Evolutionary conservation across 2,888 invertebrate genomes (phyloP), one percentile per base, ranked within the genome.

Genomic region (Encarsia formosa): DNA sequence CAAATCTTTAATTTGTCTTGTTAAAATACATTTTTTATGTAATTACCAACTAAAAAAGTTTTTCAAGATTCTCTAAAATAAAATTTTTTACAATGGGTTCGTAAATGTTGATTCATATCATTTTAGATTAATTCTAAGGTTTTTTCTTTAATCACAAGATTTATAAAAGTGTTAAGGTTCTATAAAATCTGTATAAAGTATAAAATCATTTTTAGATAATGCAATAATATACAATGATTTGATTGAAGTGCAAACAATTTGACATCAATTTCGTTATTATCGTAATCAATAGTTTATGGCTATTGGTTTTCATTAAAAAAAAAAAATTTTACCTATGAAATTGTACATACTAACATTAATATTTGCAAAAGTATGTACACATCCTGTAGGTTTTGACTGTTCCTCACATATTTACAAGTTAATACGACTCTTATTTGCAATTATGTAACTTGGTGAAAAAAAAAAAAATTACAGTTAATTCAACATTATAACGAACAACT

Each of bases 321-420:
- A 49, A 22, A 22, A 40, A 55, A 32, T 46, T 39, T 41, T 41
- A 9, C 26, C 47, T 47, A 52, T 46, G 43, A 52, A 52, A 52
- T 52, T 49, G 38, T 52, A 52, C 49, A 52, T 49, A 55, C 48
- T 55, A 45, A 52, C 48, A 52, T 50, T 47, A 52, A 49, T 49
- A 49, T 52, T 56, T 52, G 49, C 47, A 52, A 50, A 52, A 23
- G 23, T 52, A 40, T 56, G 56, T 56, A 56, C 56, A 56, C 48
- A 52, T 26, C 34, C 39, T 39, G 40, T 45, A 23, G 50, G 52
- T 49, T 38, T 49, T 9, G 23, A 48, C 50, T 40, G 43, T 18
- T 44, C 47, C 52, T 32, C 47, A 37, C 24, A 31, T 56, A 56
- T 56, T 56, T 56, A 52, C 56, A 56, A 46, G 15, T 35, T 29